Evolutionary conservation across 2,888 invertebrate species (phyloP).

Genomic region (Enoplolaimus lenunculus): DNA sequence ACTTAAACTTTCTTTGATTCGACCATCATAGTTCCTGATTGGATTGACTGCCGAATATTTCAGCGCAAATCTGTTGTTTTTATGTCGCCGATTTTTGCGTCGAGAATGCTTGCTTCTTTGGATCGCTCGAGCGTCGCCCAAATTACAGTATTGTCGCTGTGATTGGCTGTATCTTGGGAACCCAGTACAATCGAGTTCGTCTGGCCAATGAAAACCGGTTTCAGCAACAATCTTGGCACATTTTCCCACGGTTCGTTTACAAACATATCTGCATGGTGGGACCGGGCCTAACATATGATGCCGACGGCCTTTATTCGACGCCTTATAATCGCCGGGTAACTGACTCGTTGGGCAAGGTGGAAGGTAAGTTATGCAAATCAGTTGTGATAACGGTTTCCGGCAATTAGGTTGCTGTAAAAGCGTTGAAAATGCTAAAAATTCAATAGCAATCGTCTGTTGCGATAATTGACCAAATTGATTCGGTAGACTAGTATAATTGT

Average conservation of each 20-base stretch:
- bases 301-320: neutral
- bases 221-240: neutral
- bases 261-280: neutral
- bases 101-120: neutral
- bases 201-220: neutral
- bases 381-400: neutral
- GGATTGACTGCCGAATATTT: no score
- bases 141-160: neutral
- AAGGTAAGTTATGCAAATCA: neutral
- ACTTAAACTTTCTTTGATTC: no score
- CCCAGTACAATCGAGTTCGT: neutral
- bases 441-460: neutral
- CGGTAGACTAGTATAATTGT: neutral
- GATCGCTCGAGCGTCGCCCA: constrained; percentile 1
- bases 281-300: no score
- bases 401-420: neutral
- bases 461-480: neutral
- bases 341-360: constrained; percentile 1
- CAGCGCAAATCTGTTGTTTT: no score
- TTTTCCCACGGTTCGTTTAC: neutral
- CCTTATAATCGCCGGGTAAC: neutral
- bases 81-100: no score
- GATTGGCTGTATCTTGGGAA: neutral
- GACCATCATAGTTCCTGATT: no score
- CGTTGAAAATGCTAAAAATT: neutral